These are phyloP conservation scores for Diplogasteroides magnus DNA, from an alignment of 1,140 invertebrate genomes.

Conservation along the genomic window DNA sequence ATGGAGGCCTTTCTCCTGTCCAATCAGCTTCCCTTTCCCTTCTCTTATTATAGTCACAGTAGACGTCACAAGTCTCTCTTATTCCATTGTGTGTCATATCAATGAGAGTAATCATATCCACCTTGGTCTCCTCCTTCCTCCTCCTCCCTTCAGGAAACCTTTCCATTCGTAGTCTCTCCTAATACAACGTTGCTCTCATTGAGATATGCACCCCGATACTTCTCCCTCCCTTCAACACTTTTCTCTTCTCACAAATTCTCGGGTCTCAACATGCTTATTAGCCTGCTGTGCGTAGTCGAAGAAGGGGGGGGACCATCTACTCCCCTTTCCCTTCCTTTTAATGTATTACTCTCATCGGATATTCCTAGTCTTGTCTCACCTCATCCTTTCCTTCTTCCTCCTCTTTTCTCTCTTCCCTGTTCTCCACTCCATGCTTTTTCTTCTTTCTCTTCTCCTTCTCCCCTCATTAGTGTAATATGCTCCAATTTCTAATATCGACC, in stretches of 20 bases:
- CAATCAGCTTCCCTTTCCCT: too few relatives aligned
- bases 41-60: too few relatives aligned
- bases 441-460: not conserved
- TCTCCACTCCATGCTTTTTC: not conserved
- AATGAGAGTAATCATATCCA: not conserved
- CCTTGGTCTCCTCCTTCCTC: not conserved
- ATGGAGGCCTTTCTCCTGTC: too few relatives aligned
- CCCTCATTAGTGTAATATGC: not conserved
- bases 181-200: not conserved
- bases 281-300: not conserved
- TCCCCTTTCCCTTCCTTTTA: not conserved
- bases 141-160: constrained; percentile 7
- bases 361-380: not conserved
- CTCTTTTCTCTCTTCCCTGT: not conserved
- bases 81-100: too few relatives aligned
- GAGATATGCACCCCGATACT: not conserved
- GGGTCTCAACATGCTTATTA: not conserved
- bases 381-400: not conserved
- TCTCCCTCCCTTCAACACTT: not conserved
- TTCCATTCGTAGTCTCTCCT: not conserved
- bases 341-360: not conserved
- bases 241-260: not conserved
- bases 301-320: not conserved
- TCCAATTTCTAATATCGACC: too few relatives aligned
- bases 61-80: too few relatives aligned